Evolutionary conservation across 64 coral and sea anemone genomes (phyloP).

Genomic region (Dendrophyllia cribrosa): DNA sequence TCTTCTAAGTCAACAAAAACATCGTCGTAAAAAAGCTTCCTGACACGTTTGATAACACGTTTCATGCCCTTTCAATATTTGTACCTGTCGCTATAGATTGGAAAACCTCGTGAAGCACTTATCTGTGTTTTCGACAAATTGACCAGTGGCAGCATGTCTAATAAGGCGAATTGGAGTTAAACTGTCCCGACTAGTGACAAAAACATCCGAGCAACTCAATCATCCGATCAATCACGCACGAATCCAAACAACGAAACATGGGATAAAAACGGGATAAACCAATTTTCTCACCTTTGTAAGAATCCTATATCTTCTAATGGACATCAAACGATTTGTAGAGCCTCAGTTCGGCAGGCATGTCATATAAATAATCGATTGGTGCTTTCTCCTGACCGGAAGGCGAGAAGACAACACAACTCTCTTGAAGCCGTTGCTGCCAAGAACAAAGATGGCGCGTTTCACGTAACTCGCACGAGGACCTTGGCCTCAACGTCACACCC

Average conservation of each 20-base stretch:
- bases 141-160: too few relatives aligned
- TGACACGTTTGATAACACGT: slow-evolving; percentile 48
- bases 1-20: slow-evolving; percentile 41
- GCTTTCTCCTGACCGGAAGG: slow-evolving; percentile 20
- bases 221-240: slow-evolving; percentile 56
- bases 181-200: neutral
- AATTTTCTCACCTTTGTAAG: slow-evolving; percentile 17
- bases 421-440: slow-evolving; percentile 44
- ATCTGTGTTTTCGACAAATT: neutral
- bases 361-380: neutral
- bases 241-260: slow-evolving; percentile 42
- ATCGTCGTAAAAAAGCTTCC: slow-evolving; percentile 1
- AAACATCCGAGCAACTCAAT: neutral
- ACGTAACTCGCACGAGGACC: slow-evolving; percentile 96
- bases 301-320: neutral
- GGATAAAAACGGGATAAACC: slow-evolving; percentile 4
- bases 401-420: slow-evolving; percentile 37
- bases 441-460: slow-evolving; percentile 99
- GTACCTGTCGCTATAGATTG: slow-evolving; percentile 19
- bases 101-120: neutral
- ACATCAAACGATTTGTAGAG: slow-evolving; percentile 25
- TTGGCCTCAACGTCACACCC: slow-evolving; percentile 90
- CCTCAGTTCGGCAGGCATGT: neutral
- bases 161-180: neutral
- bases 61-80: slow-evolving; percentile 19